Percentiles rank a stretch among this genome's conserved stretches.
phyloP scores from a whole-genome alignment of 2,888 invertebrate genomes.

The Hydraecia micacea region DNA sequence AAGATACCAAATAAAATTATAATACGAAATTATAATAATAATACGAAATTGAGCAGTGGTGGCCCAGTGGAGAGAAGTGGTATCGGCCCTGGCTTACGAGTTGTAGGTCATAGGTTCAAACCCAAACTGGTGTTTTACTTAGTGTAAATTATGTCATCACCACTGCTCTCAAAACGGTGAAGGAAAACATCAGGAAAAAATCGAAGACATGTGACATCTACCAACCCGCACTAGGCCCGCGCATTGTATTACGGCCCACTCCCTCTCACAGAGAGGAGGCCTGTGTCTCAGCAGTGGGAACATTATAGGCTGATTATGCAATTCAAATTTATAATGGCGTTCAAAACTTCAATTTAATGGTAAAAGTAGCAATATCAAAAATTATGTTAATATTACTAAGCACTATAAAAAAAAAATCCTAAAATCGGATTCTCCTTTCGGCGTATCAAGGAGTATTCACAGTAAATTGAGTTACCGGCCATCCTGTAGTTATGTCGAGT shows the following conservation, averaged over 20 bases:
- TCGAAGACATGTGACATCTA: background rate
- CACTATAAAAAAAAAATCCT: background rate
- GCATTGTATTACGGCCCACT: background rate
- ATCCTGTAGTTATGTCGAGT: slow-evolving; percentile 79
- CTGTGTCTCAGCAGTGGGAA: background rate
- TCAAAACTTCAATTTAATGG: background rate
- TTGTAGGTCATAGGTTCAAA: too few relatives aligned
- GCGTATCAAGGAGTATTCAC: slow-evolving; percentile 73
- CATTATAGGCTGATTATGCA: background rate
- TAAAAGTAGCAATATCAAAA: background rate
- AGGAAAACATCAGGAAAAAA: background rate
- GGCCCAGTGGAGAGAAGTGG: too few relatives aligned
- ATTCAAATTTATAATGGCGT: background rate
- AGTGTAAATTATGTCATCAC: background rate
- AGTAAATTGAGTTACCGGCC: slow-evolving; percentile 80
- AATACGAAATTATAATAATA: too few relatives aligned
- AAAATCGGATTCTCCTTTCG: slow-evolving; percentile 59
- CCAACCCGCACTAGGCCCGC: background rate
- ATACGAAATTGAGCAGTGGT: too few relatives aligned
- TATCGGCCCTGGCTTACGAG: too few relatives aligned
- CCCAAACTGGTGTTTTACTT: background rate
- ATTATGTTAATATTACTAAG: background rate
- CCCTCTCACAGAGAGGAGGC: background rate
- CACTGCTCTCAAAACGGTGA: background rate
- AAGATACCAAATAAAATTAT: background rate